Evolutionary conservation across 2,113 vertebrate genomes (phyloP), one percentile per base, ranked within the genome.

Genomic region (Saccopteryx bilineata): DNA sequence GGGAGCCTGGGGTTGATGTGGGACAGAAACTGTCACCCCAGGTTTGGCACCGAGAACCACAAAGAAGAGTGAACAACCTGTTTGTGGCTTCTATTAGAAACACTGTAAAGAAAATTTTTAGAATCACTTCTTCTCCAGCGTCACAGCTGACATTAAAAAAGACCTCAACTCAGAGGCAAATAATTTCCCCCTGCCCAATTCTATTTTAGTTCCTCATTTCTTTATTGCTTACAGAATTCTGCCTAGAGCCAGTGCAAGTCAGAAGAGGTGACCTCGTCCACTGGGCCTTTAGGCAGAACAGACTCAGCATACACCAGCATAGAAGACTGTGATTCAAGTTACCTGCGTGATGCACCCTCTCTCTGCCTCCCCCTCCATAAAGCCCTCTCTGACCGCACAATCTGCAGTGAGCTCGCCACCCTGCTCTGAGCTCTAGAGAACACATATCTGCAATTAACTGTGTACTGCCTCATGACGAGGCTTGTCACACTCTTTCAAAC

Each of bases 11-110:
- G 82, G 46, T 9, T 52, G 52, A 24, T n/a, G 24, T 6, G 0
- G 65, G 78, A 94, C 71, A 90, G 88, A 79, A 96, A 66, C 39
- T 54, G 46, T 85, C 28, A 89, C 79, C 84, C 81, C 63, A 24
- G 95, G 80, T 79, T 90, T 52, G 46, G 92, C 69, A 66, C 69
- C 39, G 68, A 94, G 0, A 10, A 85, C 82, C 94, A 96, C 54
- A 0, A 9, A 6, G 76, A 93, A 83, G 48, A 4, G 1, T 15
- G 31, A 80, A n/a, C 21, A 58, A 65, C 50, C 87, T 90, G 74
- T 72, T 28, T 0, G 17, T 5, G 94, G 68, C 87, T 96, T 93
- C 96, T 85, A 26, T 68, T 71, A 39, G 65, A 84, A 83, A 90
- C 31, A 71, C n/a, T 28, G 84, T 13, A 46, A 82, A 86, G 89